Evolutionary conservation across 2,888 invertebrate genomes (phyloP).

Genomic region (Brachyopa scutellaris): DNA sequence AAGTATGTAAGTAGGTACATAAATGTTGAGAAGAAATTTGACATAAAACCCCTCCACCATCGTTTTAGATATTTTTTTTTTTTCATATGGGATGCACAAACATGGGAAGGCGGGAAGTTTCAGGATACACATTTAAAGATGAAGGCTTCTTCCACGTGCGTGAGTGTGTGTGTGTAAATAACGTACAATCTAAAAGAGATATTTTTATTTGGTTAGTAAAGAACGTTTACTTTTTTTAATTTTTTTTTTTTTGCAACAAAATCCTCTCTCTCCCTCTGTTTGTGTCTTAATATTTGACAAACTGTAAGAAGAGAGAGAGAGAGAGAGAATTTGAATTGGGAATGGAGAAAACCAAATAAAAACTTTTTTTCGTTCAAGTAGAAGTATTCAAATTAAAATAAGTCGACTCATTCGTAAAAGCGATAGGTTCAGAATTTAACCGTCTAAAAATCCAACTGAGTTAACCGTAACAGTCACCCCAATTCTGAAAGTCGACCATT

Average conservation of each 20-base stretch:
- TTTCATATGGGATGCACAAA: conserved; percentile 40
- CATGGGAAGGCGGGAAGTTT: conserved; percentile 57
- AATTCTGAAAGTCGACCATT: too few relatives aligned
- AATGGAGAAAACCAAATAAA: conserved; percentile 58
- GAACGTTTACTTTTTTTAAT: conserved; percentile 2
- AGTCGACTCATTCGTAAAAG: conserved; percentile 23
- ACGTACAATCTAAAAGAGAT: conserved; percentile 72
- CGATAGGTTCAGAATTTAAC: background rate
- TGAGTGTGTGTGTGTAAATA: conserved; percentile 57
- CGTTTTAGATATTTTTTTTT: conserved; percentile 9
- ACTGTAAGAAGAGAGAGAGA: background rate
- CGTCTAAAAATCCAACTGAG: too few relatives aligned
- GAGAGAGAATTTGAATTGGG: conserved; percentile 21
- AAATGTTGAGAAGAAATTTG: conserved; percentile 48
- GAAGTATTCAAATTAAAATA: conserved; percentile 8
- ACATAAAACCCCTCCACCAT: conserved; percentile 55
- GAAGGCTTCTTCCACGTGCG: conserved; percentile 65
- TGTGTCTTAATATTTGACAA: background rate
- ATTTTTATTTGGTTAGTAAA: conserved; percentile 73
- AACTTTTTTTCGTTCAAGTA: conserved; percentile 11
- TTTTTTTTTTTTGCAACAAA: conserved; percentile 4
- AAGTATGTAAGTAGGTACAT: background rate
- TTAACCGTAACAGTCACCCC: too few relatives aligned
- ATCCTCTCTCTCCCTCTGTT: conserved; percentile 3
- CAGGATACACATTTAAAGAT: conserved; percentile 65